Evolutionary conservation across 2,888 invertebrate genomes (phyloP).

Genomic region (Hyposoter dolosus): DNA sequence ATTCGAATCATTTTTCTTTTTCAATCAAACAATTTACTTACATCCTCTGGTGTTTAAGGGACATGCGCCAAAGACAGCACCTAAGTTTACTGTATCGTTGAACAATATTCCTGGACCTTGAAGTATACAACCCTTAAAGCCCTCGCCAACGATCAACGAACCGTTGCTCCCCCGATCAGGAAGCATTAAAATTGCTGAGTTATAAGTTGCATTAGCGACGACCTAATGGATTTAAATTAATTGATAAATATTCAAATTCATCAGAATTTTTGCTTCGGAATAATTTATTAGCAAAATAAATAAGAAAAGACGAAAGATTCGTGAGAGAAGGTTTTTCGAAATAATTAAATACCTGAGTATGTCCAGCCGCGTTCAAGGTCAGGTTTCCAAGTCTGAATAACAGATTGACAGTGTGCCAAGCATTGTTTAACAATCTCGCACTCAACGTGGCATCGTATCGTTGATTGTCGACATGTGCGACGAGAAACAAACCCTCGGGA

Average conservation of each 20-base stretch:
- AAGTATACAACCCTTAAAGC: conserved; percentile 93
- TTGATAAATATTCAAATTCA: neutral
- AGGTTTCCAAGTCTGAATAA: conserved; percentile 88
- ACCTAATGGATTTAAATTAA: conserved; percentile 85
- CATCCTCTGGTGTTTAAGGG: conserved; percentile 91
- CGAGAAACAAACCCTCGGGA: conserved; percentile 85
- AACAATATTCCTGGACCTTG: conserved; percentile 95
- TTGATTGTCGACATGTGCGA: conserved; percentile 84
- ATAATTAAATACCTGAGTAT: conserved; percentile 86
- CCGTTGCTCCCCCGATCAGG: conserved; percentile 91
- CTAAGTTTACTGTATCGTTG: conserved; percentile 88
- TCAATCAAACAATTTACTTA: conserved; percentile 82
- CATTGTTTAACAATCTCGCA: conserved; percentile 91
- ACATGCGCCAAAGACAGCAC: conserved; percentile 91
- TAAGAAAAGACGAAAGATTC: neutral
- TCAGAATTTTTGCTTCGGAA: neutral
- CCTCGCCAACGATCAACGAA: conserved; percentile 91
- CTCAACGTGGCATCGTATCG: conserved; percentile 88
- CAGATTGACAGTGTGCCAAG: conserved; percentile 92
- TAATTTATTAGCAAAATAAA: neutral
- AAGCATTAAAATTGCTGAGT: conserved; percentile 90
- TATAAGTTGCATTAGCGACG: conserved; percentile 92
- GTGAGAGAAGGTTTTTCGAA: conserved; percentile 5
- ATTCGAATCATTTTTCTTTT: neutral
- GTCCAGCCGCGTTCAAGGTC: conserved; percentile 86